Evolutionary conservation across 2,888 invertebrate genomes (phyloP), one percentile per base, ranked within the genome.

Genomic region (Chrysopilus asiliformis): DNA sequence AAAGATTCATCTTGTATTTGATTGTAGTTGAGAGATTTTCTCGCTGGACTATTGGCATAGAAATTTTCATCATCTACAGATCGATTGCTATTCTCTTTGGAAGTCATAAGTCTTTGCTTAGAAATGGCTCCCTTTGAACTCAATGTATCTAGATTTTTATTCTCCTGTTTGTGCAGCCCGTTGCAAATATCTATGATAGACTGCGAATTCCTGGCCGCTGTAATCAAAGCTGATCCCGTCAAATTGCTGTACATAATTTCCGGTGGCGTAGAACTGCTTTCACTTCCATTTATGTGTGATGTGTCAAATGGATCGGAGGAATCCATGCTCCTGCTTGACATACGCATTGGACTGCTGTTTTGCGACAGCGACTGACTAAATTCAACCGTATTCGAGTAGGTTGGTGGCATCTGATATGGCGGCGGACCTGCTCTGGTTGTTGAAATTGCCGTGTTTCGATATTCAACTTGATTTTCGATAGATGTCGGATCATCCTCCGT

Each of bases 221-320:
- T 14, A 12, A 19, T 6, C 2, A 27, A 26, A 5, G 30, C 27
- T 25, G 32, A 26, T 13, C 17, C 16, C 10, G 27, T 36, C 9
- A 42, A 12, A 28, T 42, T 42, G 10, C 39, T 32, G 13, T 42
- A 42, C 14, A 25, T 29, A 32, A 20, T 39, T 12, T 36, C 31
- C 4, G 25, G 12, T 14, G 27, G 26, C 10, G 16, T 26, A 5
- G 15, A 7, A 26, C 8, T 30, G 7, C 20, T n/a, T 17, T 18
- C 25, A 17, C 19, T 34, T 19, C 25, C 4, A 14, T 13, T 19
- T 2, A 17, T 32, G 13, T 13, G 26, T 14, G 73, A 74, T 0
- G 79, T 80, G 47, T 80, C 79, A 46, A 80, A 79, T 0, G 79
- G 79, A 63, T 80, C 78, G 7, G 60, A 58, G n/a, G 47, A 7